Evolutionary conservation across 2,888 invertebrate genomes (phyloP), one percentile per base, ranked within the genome.

Genomic region (Oligia latruncula): DNA sequence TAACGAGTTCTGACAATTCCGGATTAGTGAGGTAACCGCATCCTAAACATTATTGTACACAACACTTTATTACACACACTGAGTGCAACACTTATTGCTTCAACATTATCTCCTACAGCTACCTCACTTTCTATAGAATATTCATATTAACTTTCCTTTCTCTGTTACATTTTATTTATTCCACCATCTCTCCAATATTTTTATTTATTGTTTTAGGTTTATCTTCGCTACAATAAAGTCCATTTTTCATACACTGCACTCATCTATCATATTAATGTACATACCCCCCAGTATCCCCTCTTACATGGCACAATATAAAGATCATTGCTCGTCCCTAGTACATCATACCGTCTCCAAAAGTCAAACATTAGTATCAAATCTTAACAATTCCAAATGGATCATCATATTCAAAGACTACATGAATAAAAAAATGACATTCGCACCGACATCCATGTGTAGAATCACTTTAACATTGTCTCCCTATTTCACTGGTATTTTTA

Each of bases 1-100:
- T 97, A 94, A 94, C 96, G 93, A 96, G 95, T 95, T 96, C 97
- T 95, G 97, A 97, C 93, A 96, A 96, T 95, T 96, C 97, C 94
- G 97, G 97, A 94, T 95, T 97, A 96, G 97, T 97, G 95, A 97
- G 97, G 97, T 97, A 95, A 95, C 87, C 55, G 64, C 75, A 81
- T 87, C 85, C 78, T 88, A 80, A 79, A 87, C 72, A 79, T 75
- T 83, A 75, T 23, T 73, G 78, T 78, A 78, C 78, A 67, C 81
- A 76, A 86, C 83, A 87, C 83, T 74, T 20, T 80, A 29, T 72
- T 80, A 81, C 77, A 73, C 70, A 78, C 82, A 83, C 78, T 81
- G 81, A 84, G 82, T 84, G 79, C 79, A 62, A 82, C 84, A 83
- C 87, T 85, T 85, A 85, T 87, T 88, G 86, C 88, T 87, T 87